phyloP scores from a whole-genome alignment of 1,140 invertebrate species.

The Ctenoplectra terminalis region DNA sequence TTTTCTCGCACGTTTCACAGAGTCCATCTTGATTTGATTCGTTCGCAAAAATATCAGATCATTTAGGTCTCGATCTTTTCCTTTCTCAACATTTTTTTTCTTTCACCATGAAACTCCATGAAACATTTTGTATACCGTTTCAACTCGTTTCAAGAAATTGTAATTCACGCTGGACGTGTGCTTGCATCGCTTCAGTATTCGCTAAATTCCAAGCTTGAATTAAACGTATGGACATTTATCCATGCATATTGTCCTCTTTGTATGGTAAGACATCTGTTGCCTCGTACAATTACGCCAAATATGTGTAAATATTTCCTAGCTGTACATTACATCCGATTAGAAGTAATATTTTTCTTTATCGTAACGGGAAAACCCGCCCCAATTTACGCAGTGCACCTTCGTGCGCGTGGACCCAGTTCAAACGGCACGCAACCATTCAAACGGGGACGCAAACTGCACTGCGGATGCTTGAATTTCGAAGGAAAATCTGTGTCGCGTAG shows the following conservation, averaged over 20 bases:
- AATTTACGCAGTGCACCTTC: background rate
- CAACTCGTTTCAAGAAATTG: too few relatives aligned
- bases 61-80: background rate
- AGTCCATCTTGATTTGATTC: too few relatives aligned
- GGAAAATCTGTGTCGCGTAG: background rate
- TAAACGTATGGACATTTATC: background rate
- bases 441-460: constrained; percentile 13
- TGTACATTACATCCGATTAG: background rate
- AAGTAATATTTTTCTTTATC: too few relatives aligned
- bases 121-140: background rate
- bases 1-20: background rate
- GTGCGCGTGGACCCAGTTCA: background rate
- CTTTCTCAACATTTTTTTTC: background rate
- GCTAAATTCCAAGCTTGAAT: background rate
- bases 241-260: background rate
- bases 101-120: too few relatives aligned
- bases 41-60: too few relatives aligned
- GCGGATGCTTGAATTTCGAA: constrained; percentile 6
- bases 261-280: background rate
- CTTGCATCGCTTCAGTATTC: background rate
- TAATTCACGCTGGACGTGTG: background rate
- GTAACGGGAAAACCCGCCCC: too few relatives aligned
- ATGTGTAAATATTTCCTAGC: background rate
- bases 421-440: background rate
- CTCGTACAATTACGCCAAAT: background rate